phyloP scores from a whole-genome alignment of 2,113 vertebrate genomes.

The Spermophilus dauricus region DNA sequence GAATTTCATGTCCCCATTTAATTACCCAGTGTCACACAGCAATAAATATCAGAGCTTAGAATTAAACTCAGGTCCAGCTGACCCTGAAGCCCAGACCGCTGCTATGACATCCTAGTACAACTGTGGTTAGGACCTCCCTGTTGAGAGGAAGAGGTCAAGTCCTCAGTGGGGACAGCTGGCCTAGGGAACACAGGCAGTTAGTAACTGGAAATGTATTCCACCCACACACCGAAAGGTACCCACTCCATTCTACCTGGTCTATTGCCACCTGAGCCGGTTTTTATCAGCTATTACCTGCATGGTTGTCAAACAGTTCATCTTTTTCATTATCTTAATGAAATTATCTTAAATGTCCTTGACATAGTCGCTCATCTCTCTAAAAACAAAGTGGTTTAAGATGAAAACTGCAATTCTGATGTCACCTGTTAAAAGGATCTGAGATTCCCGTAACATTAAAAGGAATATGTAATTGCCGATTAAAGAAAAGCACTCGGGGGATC shows the following conservation, averaged over 20 bases:
- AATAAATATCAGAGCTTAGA: background rate
- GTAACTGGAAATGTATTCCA: background rate
- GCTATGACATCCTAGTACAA: accelerated
- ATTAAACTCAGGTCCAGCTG: background rate
- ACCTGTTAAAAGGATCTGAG: conserved; percentile 51
- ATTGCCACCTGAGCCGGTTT: background rate
- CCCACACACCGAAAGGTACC: background rate
- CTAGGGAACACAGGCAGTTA: background rate
- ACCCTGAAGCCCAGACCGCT: background rate
- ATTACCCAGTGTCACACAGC: background rate
- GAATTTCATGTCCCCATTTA: background rate
- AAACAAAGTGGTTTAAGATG: conserved; percentile 57
- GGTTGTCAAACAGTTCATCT: conserved; percentile 47
- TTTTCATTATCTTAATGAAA: conserved; percentile 15
- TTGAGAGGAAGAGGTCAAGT: background rate
- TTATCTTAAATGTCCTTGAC: conserved; percentile 51
- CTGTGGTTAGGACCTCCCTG: accelerated
- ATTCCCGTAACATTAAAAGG: conserved; percentile 27
- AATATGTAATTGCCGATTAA: conserved; percentile 35
- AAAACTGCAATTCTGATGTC: conserved; percentile 38
- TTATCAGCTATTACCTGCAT: conserved; percentile 7
- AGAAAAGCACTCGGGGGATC: background rate
- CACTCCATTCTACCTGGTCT: background rate
- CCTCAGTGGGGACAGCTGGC: background rate
- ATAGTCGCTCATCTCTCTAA: background rate